These are phyloP conservation scores for Saturnia japonica DNA, from an alignment of 2,888 invertebrate genomes.

Conservation along the genomic window DNA sequence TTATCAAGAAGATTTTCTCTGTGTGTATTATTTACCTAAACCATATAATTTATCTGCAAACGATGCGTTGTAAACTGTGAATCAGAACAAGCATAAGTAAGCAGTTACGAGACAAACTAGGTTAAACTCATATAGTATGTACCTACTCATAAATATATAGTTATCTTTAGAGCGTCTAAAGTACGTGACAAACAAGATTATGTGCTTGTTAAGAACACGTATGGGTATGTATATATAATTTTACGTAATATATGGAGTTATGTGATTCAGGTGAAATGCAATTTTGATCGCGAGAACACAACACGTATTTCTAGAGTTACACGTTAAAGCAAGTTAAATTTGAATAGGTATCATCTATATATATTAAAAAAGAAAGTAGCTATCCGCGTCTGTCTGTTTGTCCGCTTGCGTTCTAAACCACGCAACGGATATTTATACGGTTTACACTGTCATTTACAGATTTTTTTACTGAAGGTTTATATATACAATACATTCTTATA, in stretches of 20 bases:
- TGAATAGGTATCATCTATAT: too few species aligned
- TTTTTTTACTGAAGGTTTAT: too few species aligned
- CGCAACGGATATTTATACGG: too few species aligned
- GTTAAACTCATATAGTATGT: conserved; percentile 17
- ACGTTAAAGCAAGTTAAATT: too few species aligned
- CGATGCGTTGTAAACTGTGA: neutral
- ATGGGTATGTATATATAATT: neutral
- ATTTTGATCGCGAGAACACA: neutral
- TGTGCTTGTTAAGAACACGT: conserved; percentile 12
- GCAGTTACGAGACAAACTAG: conserved; percentile 17
- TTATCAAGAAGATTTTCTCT: neutral
- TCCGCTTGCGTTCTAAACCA: too few species aligned
- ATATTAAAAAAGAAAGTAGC: too few species aligned
- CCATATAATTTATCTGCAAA: conserved; percentile 6
- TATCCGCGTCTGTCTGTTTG: too few species aligned
- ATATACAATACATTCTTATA: too few species aligned
- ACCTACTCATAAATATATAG: conserved; percentile 18
- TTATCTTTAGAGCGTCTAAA: conserved; percentile 16
- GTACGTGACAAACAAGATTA: conserved; percentile 25
- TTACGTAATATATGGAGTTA: neutral
- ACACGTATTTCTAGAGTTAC: neutral
- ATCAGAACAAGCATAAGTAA: conserved; percentile 22
- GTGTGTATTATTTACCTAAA: neutral
- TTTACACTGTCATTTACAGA: too few species aligned
- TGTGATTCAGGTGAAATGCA: neutral